Conservation (phyloP, 2,113 vertebrate genomes). For the Mixornis gularis region DNA sequence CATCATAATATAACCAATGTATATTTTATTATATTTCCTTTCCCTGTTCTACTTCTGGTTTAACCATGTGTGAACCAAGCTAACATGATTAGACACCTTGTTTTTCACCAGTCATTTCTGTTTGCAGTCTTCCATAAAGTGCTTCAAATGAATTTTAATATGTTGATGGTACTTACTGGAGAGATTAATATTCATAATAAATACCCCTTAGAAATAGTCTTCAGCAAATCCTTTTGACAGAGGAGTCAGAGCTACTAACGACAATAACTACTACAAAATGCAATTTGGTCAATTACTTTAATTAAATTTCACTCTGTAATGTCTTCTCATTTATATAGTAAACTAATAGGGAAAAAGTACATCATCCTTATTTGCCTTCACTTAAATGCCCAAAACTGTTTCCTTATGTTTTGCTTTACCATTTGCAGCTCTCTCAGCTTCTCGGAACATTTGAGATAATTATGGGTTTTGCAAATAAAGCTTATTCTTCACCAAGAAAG, state of each 20-base stretch:
- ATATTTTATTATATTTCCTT: slow-evolving; percentile 7
- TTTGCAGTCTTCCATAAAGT: slow-evolving; percentile 71
- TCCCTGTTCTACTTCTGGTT: slow-evolving; percentile 45
- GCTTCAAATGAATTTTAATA: slow-evolving; percentile 76
- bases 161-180: slow-evolving; percentile 72
- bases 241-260: slow-evolving; percentile 81
- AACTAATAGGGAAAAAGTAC: slow-evolving; percentile 64
- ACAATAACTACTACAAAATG: slow-evolving; percentile 86
- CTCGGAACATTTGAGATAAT: slow-evolving; percentile 63
- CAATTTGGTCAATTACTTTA: slow-evolving; percentile 90
- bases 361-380: slow-evolving; percentile 55
- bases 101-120: slow-evolving; percentile 59
- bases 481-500: slow-evolving; percentile 45
- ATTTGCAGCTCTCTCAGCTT: slow-evolving; percentile 35
- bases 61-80: slow-evolving; percentile 66
- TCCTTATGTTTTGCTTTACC: slow-evolving; percentile 40
- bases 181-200: slow-evolving; percentile 86
- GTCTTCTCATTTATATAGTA: slow-evolving; percentile 81
- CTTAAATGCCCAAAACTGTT: slow-evolving; percentile 40
- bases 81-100: slow-evolving; percentile 61
- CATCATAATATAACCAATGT: slow-evolving; percentile 1
- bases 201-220: slow-evolving; percentile 75
- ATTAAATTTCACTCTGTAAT: slow-evolving; percentile 84
- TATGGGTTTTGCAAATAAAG: slow-evolving; percentile 58
- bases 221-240: slow-evolving; percentile 75